phyloP scores from a whole-genome alignment of 2,113 vertebrate genomes.

The Albula glossodonta region DNA sequence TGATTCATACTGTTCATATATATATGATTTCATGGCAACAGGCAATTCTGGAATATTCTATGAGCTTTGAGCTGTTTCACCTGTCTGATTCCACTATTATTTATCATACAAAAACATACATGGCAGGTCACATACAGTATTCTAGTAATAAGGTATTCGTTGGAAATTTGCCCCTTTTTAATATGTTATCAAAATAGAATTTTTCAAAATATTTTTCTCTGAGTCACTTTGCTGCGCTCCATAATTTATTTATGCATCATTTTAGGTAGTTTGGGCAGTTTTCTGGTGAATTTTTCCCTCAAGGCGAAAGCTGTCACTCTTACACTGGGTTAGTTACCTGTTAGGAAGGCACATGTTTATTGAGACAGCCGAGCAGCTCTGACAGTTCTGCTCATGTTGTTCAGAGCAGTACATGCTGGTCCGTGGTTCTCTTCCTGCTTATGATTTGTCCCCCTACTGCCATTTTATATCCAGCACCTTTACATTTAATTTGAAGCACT shows the following conservation, averaged over 20 bases:
- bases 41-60: background rate
- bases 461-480: slow-evolving; percentile 76
- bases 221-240: background rate
- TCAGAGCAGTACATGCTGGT: slow-evolving; percentile 60
- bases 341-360: slow-evolving; percentile 60
- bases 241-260: background rate
- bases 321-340: slow-evolving; percentile 35
- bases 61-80: background rate
- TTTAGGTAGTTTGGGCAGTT: slow-evolving; percentile 51
- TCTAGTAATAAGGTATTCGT: too few relatives aligned
- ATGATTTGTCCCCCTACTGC: slow-evolving; percentile 76
- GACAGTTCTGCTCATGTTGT: slow-evolving; percentile 70
- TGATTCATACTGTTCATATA: background rate
- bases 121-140: background rate
- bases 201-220: too few relatives aligned
- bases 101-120: background rate
- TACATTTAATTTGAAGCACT: slow-evolving; percentile 80
- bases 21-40: background rate
- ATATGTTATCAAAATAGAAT: too few relatives aligned
- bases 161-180: too few relatives aligned
- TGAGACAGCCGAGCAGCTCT: slow-evolving; percentile 65
- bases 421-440: slow-evolving; percentile 60
- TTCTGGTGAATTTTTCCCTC: slow-evolving; percentile 60
- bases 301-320: slow-evolving; percentile 71
- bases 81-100: background rate